Evolutionary conservation across 2,113 vertebrate species (phyloP).

Genomic region (Cinclus cinclus): DNA sequence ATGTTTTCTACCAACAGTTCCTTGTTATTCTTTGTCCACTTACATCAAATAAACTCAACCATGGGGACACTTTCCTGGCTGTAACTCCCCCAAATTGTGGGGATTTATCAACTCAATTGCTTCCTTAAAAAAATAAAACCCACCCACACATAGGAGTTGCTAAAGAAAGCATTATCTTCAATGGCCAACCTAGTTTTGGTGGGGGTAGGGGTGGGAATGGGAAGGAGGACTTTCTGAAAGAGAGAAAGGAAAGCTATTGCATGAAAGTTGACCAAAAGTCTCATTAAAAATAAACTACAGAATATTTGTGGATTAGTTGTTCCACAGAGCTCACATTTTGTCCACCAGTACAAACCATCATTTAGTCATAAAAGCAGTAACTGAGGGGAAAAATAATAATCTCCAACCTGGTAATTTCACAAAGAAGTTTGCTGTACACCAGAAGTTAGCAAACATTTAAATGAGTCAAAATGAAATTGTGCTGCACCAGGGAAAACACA

Average conservation of each 20-base stretch:
- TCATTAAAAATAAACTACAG: neutral
- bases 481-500: neutral
- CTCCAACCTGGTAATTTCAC: neutral
- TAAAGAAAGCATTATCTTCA: neutral
- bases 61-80: accelerated
- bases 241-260: neutral
- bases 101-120: neutral
- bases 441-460: neutral
- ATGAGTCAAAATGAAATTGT: neutral
- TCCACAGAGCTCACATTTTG: neutral
- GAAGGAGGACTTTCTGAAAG: neutral
- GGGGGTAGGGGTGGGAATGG: neutral
- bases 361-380: neutral
- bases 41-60: neutral
- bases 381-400: neutral
- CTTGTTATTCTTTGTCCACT: neutral
- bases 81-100: neutral
- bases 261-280: neutral
- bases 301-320: neutral
- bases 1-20: neutral
- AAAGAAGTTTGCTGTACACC: neutral
- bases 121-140: neutral
- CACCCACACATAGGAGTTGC: accelerated
- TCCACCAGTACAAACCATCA: neutral
- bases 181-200: neutral